Percentiles rank a stretch among this genome's conserved stretches.
These are phyloP conservation scores for Lithophane semibrunnea DNA, from an alignment of 2,888 invertebrate genomes.

Conservation along the genomic window DNA sequence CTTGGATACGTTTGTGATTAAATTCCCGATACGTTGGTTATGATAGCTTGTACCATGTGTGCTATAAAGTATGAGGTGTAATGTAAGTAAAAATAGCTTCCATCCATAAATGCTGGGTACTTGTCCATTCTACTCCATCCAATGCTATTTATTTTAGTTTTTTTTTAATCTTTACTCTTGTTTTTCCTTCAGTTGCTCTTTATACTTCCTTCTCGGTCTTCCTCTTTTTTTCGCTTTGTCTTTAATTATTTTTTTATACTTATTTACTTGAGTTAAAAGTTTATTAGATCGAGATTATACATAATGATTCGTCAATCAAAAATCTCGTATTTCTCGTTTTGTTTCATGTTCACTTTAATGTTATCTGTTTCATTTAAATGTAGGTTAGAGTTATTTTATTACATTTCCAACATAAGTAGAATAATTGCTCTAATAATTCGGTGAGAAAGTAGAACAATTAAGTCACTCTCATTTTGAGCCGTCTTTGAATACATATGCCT, in stretches of 20 bases:
- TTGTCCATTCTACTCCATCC: background rate
- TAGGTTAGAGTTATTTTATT: constrained; percentile 32
- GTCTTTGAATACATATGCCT: background rate
- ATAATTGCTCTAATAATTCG: constrained; percentile 29
- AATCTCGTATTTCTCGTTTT: constrained; percentile 33
- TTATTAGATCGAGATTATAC: constrained; percentile 13
- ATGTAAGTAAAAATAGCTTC: background rate
- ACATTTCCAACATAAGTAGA: constrained; percentile 27
- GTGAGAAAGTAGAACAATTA: constrained; percentile 32
- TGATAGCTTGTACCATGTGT: constrained; percentile 27
- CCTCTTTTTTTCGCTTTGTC: too few species aligned
- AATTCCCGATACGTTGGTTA: constrained; percentile 34
- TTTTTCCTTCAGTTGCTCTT: background rate
- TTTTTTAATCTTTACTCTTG: background rate
- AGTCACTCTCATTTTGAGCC: constrained; percentile 5
- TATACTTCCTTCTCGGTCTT: background rate
- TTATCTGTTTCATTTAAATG: constrained; percentile 26
- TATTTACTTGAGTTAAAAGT: background rate
- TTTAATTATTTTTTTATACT: background rate
- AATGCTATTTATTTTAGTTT: background rate
- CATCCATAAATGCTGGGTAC: background rate
- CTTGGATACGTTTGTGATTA: constrained; percentile 57
- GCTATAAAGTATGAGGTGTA: constrained; percentile 6
- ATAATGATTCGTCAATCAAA: constrained; percentile 16
- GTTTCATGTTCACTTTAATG: constrained; percentile 20